phyloP scores from a whole-genome alignment of 2,888 invertebrate species.

The Phalera bucephala region DNA sequence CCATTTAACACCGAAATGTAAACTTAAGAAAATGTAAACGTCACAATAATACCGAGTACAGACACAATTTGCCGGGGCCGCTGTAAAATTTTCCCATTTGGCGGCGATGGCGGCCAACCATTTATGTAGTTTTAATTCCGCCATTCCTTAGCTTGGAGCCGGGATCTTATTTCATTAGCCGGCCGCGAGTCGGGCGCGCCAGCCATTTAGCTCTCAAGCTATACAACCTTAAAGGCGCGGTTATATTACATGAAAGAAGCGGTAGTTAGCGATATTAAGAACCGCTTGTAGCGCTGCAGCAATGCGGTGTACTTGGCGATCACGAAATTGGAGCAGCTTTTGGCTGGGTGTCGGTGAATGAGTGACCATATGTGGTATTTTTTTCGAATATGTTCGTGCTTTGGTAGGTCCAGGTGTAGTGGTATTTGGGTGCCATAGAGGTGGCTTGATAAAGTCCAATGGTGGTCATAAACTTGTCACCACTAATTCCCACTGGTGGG shows the following conservation, averaged over 20 bases:
- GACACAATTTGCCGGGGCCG: slow-evolving; percentile 22
- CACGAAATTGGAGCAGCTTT: no score
- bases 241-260: slow-evolving; percentile 15
- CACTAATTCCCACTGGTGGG: no score
- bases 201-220: slow-evolving; percentile 75
- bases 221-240: slow-evolving; percentile 31
- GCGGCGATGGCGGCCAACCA: slow-evolving; percentile 56
- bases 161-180: slow-evolving; percentile 81
- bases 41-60: slow-evolving; percentile 4
- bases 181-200: slow-evolving; percentile 62
- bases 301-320: no score
- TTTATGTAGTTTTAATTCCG: slow-evolving; percentile 82
- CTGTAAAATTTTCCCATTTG: slow-evolving; percentile 58
- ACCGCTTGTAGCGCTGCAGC: neutral
- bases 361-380: no score
- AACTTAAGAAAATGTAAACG: slow-evolving; percentile 24
- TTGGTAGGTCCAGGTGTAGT: no score
- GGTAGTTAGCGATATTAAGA: neutral
- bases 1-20: no score
- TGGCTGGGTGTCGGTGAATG: no score
- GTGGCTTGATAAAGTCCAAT: no score
- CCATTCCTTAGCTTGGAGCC: slow-evolving; percentile 77
- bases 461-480: no score
- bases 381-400: no score
- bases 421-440: no score